Base-by-base conservation (phyloP, 2,888 invertebrate species). In the Harpagoxenus sublaevis region DNA sequence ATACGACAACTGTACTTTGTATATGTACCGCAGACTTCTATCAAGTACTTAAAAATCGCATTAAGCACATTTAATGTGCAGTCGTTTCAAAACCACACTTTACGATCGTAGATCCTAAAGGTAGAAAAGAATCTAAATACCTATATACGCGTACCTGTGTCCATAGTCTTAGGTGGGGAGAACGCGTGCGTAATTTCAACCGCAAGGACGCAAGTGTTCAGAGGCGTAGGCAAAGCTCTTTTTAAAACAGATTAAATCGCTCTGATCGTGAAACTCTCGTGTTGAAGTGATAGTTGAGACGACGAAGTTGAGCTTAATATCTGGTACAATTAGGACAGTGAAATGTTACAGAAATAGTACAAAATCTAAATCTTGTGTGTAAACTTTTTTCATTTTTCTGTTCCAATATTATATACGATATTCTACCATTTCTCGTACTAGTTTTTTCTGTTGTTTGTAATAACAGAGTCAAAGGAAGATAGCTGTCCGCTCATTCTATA, bases 151-250 rank as follows among this genome's bases (percentile, higher is more conserved):
- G 82, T 90, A 89, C 90, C 87, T 88, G 89, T 88, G 89, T 86
- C 78, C 74, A 84, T 84, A 48, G 39, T 75, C 53, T 70, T 68
- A 70, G 84, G 86, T 88, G 82, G 86, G 75, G 88, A 87, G 85
- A 88, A 86, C 88, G 84, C 89, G 89, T 89, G 91, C 92, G 92
- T 92, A 92, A 92, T 92, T 92, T 85, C 87, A 92, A 92, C 91
- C 92, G 92, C 93, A 93, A 92, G 93, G 92, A 93, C 92, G 90
- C 87, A 75, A 87, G 71, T 78, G 85, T 65, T 73, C 89, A 90
- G 63, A 88, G 88, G 90, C 90, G 90, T 90, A 89, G 86, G 51
- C 65, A 60, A 75, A 68, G 18, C 42, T 73, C 53, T 81, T 62
- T 35, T 66, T 71, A 39, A 62, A 81, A 60, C 48, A 5, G 42